phyloP scores from a whole-genome alignment of 1,140 invertebrate species.

The Onthophagus taurus region DNA sequence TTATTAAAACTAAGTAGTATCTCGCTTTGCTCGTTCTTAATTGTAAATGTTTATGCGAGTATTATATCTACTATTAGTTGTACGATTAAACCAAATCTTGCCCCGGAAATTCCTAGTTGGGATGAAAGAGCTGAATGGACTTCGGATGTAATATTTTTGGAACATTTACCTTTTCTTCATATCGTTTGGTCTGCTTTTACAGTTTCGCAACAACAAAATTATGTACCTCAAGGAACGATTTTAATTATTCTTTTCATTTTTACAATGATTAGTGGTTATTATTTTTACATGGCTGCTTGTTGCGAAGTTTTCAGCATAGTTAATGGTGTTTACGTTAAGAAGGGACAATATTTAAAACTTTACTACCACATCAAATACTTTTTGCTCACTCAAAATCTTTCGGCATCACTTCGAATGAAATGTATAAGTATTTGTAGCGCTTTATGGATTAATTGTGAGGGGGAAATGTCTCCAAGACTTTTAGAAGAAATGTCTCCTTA shows the following conservation, averaged over 20 bases:
- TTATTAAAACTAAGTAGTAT: not conserved
- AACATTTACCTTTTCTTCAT: conserved; percentile 9
- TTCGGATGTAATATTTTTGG: not conserved
- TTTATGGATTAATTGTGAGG: conserved; percentile 2
- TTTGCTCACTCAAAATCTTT: conserved; percentile 1
- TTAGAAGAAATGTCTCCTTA: not conserved
- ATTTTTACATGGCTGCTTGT: not conserved
- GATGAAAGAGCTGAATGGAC: not conserved
- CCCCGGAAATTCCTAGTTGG: not conserved
- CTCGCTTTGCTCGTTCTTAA: not conserved
- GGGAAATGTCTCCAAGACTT: not conserved
- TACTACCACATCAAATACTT: conserved; percentile 2
- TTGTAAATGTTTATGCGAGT: not conserved
- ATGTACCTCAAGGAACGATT: not conserved
- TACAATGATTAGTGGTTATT: not conserved
- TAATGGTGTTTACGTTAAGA: not conserved
- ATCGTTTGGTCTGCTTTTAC: conserved; percentile 2
- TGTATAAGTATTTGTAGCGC: not conserved
- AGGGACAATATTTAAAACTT: not conserved
- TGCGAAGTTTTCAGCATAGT: conserved; percentile 4
- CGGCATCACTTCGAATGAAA: not conserved
- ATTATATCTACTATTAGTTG: not conserved
- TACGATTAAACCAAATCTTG: not conserved
- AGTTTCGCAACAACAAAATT: not conserved
- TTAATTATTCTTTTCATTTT: conserved; percentile 5